A percentile compares a stretch with the other conserved stretches of the same genome.
These are phyloP conservation scores for Syngnathus rostellatus DNA, from an alignment of 2,797 vertebrate species.

Conservation along the genomic window DNA sequence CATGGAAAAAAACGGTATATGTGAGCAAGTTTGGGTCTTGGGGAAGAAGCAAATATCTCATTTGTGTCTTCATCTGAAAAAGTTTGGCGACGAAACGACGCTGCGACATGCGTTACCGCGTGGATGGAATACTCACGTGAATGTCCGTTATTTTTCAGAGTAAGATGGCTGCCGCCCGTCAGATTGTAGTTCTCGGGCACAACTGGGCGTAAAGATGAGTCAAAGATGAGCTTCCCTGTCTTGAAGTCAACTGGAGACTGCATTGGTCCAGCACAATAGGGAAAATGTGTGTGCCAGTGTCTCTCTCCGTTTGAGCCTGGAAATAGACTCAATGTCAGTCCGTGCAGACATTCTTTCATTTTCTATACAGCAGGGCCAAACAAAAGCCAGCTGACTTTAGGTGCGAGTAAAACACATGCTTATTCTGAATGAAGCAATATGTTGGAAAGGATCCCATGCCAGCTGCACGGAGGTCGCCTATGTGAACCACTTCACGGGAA, in stretches of 20 bases:
- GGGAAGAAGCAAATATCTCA: neutral
- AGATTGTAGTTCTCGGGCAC: slow-evolving; percentile 80
- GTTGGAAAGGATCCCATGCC: neutral
- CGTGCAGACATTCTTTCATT: neutral
- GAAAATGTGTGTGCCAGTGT: slow-evolving; percentile 77
- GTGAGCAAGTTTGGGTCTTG: neutral
- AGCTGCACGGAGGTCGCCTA: neutral
- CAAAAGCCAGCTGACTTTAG: neutral
- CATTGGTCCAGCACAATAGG: slow-evolving; percentile 79
- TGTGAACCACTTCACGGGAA: neutral
- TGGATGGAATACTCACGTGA: slow-evolving; percentile 71
- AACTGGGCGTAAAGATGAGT: slow-evolving; percentile 75
- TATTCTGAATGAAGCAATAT: neutral
- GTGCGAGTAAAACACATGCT: neutral
- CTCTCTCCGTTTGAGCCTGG: slow-evolving; percentile 67
- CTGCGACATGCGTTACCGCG: neutral
- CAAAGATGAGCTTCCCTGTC: slow-evolving; percentile 78
- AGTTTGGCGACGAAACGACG: neutral
- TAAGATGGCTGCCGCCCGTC: slow-evolving; percentile 68
- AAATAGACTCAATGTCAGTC: slow-evolving; percentile 20
- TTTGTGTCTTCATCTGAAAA: neutral
- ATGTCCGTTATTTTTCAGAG: slow-evolving; percentile 86
- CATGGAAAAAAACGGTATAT: neutral
- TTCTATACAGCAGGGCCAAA: neutral
- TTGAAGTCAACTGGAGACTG: slow-evolving; percentile 91